Evolutionary conservation across 2,888 invertebrate genomes (phyloP), one percentile per base, ranked within the genome.

Genomic region (Acanthosepion lycidas): DNA sequence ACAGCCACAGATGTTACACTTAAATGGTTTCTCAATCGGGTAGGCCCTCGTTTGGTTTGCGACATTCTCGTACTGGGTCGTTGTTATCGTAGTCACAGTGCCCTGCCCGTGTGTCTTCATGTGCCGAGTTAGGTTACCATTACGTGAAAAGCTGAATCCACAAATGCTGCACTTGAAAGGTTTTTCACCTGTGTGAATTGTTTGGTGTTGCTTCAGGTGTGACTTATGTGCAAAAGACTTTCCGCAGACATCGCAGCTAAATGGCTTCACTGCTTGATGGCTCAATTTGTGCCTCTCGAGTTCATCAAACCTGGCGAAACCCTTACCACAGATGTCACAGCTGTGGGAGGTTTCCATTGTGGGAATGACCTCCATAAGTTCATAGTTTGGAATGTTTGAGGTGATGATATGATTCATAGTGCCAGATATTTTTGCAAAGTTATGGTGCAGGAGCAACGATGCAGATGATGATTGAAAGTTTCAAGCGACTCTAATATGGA

Each of bases 321-420:
- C 93, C 28, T 93, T 93, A 51, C 93, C 93, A n/a, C 93, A 93
- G 48, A 93, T 93, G 53, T 93, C 93, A 33, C 93, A 93, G 51
- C 93, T 93, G n/a, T 93, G 93, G 12, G 48, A 48, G 28, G 93
- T 49, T 33, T 93, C 93, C 51, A 93, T 93, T 15, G 93, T n/a
- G 8, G 49, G 48, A n/a, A 93, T 93, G 18, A 93, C 93, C 53
- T 93, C 93, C 49, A 53, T 93, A 6, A 93, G 51, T 93, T 93
- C 93, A 48, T 93, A 93, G 28, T 53, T 53, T 53, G 93, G 93
- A 93, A 93, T 93, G 93, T 93, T 93, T 49, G 93, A 93, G 93
- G 93, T 93, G 53, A 93, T 93, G n/a, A 93, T 93, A 51, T 93
- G 93, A 49, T 93, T 93, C 93, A 93, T 93, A 28, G 8, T 51